phyloP scores from a whole-genome alignment of 2,888 invertebrate species.

The Caenorhabditis zanzibari region DNA sequence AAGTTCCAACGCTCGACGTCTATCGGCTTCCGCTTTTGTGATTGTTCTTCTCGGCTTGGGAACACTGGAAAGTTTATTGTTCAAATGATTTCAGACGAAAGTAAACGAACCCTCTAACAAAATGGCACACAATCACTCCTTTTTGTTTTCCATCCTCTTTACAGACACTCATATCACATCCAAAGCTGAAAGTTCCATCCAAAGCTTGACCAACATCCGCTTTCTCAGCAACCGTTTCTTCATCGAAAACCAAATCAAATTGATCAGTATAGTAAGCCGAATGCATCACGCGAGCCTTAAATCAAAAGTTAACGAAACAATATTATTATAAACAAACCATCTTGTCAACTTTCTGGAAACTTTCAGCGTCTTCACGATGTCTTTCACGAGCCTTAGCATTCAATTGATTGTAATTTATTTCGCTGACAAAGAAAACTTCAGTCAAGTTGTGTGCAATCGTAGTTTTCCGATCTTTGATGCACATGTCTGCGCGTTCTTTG shows the following conservation, averaged over 20 bases:
- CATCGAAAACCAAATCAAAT: slow-evolving; percentile 32
- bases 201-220: slow-evolving; percentile 17
- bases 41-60: slow-evolving; percentile 22
- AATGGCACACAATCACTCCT: slow-evolving; percentile 34
- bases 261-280: slow-evolving; percentile 32
- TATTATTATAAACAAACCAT: background rate
- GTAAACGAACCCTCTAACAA: slow-evolving; percentile 15
- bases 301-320: background rate
- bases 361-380: background rate
- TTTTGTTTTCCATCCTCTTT: slow-evolving; percentile 15
- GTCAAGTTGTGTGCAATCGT: slow-evolving; percentile 14
- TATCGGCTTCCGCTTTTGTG: slow-evolving; percentile 26
- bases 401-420: slow-evolving; percentile 15
- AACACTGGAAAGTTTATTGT: slow-evolving; percentile 6
- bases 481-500: slow-evolving; percentile 8
- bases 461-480: background rate
- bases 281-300: slow-evolving; percentile 30
- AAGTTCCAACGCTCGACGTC: slow-evolving; percentile 1
- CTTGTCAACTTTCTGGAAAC: slow-evolving; percentile 9
- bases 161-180: slow-evolving; percentile 40
- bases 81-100: background rate
- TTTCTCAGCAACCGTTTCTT: slow-evolving; percentile 23
- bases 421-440: slow-evolving; percentile 31
- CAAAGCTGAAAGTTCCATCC: slow-evolving; percentile 25
- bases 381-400: slow-evolving; percentile 18